phyloP scores from a whole-genome alignment of 92 coral and sea anemone species.

The Umimayanthus chanpuru region DNA sequence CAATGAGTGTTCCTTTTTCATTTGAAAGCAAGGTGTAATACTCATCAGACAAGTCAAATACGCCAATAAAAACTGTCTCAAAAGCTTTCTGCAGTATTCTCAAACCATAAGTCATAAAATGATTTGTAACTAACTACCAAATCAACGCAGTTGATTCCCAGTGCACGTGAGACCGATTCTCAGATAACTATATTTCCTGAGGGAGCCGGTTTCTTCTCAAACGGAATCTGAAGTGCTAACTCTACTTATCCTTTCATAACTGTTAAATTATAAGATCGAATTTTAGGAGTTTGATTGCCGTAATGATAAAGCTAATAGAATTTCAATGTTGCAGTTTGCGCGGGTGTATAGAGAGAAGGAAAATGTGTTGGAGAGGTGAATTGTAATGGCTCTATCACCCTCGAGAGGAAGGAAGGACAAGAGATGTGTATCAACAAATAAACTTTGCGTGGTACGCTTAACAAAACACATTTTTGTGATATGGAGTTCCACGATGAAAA shows the following conservation, averaged over 20 bases:
- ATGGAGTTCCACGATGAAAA: neutral
- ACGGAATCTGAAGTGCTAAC: neutral
- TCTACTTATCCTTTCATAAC: conserved; percentile 17
- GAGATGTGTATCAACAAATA: conserved; percentile 12
- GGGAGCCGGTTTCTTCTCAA: conserved; percentile 7
- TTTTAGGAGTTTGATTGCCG: conserved; percentile 12
- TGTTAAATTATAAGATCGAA: conserved; percentile 22
- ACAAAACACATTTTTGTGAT: neutral
- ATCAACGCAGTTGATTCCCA: neutral
- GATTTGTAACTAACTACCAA: neutral
- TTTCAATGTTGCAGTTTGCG: conserved; percentile 6
- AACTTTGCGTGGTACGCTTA: neutral
- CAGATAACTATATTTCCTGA: conserved; percentile 4
- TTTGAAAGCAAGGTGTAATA: neutral
- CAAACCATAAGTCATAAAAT: neutral
- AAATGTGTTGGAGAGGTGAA: conserved; percentile 10
- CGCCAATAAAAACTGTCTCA: neutral
- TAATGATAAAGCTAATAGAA: conserved; percentile 30
- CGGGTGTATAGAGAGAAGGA: conserved; percentile 8
- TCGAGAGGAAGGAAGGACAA: conserved; percentile 26
- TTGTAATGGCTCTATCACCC: conserved; percentile 13
- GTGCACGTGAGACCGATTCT: neutral
- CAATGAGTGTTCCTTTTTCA: neutral
- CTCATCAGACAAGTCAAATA: neutral
- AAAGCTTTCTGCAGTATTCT: neutral